Evolutionary conservation across 2,113 vertebrate genomes (phyloP).

Genomic region (Amphiprion ocellaris): DNA sequence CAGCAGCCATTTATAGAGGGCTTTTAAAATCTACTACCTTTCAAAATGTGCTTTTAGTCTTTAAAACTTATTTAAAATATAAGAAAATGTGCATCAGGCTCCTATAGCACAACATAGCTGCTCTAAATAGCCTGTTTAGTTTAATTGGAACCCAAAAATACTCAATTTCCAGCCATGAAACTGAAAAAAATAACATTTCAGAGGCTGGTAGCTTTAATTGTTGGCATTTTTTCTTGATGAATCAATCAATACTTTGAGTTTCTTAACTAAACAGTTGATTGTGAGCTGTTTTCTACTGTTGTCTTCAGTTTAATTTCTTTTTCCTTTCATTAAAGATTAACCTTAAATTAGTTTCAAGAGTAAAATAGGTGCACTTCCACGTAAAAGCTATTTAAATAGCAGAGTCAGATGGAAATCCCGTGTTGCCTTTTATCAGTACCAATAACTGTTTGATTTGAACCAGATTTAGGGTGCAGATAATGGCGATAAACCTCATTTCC

Average conservation of each 20-base stretch:
- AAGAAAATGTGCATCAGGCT: too few species aligned
- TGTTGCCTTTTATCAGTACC: too few species aligned
- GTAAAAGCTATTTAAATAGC: too few species aligned
- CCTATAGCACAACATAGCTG: too few species aligned
- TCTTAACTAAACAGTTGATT: too few species aligned
- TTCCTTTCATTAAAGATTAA: background rate
- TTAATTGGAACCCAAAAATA: background rate
- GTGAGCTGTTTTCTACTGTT: background rate
- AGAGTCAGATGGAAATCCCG: too few species aligned
- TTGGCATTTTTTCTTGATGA: background rate
- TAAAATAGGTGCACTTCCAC: too few species aligned
- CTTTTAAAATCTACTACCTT: background rate
- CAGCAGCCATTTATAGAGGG: background rate
- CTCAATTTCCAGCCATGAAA: background rate
- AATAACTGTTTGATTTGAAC: too few species aligned
- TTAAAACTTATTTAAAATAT: background rate
- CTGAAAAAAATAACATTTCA: background rate
- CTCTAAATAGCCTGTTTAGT: background rate
- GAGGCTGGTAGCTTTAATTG: background rate
- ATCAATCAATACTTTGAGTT: background rate
- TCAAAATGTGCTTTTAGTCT: background rate
- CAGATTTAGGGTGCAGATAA: too few species aligned
- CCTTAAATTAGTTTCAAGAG: too few species aligned
- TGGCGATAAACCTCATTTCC: too few species aligned
- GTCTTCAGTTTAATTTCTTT: background rate